phyloP scores from a whole-genome alignment of 2,113 vertebrate genomes.

The Centrocercus urophasianus region DNA sequence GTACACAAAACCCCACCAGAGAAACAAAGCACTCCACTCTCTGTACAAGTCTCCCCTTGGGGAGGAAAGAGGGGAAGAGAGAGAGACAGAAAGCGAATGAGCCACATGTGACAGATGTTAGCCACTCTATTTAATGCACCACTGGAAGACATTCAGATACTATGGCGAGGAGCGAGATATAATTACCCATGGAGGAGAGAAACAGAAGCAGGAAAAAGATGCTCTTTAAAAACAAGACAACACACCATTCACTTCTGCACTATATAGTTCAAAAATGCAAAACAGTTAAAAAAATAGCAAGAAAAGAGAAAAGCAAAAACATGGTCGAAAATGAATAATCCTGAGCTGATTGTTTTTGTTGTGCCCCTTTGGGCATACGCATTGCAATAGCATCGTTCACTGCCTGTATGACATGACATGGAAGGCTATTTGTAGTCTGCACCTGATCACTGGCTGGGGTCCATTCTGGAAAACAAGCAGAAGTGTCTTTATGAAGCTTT shows the following conservation, averaged over 20 bases:
- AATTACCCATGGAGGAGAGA: slow-evolving; percentile 3
- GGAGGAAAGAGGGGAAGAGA: slow-evolving; percentile 50
- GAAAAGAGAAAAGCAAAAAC: neutral
- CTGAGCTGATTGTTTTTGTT: slow-evolving; percentile 34
- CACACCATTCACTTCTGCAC: neutral
- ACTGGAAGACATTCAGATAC: slow-evolving; percentile 68
- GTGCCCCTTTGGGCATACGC: slow-evolving; percentile 57
- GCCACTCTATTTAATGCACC: slow-evolving; percentile 68
- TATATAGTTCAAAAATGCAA: neutral
- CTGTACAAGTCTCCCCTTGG: slow-evolving; percentile 49
- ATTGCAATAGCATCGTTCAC: slow-evolving; percentile 40
- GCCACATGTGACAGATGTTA: slow-evolving; percentile 72
- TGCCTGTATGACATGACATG: slow-evolving; percentile 41
- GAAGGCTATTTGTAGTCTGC: slow-evolving; percentile 56
- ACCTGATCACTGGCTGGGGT: slow-evolving; percentile 6
- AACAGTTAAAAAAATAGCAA: neutral
- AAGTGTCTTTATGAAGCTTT: neutral
- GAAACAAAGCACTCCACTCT: slow-evolving; percentile 46
- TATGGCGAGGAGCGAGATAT: neutral
- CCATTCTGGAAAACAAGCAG: slow-evolving; percentile 7
- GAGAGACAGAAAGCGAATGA: slow-evolving; percentile 39
- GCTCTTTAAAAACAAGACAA: neutral
- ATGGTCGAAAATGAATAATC: slow-evolving; percentile 27
- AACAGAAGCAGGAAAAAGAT: slow-evolving; percentile 23
- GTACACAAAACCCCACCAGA: slow-evolving; percentile 9